Conservation (phyloP, 2,113 vertebrate species). For the Platanista minor region DNA sequence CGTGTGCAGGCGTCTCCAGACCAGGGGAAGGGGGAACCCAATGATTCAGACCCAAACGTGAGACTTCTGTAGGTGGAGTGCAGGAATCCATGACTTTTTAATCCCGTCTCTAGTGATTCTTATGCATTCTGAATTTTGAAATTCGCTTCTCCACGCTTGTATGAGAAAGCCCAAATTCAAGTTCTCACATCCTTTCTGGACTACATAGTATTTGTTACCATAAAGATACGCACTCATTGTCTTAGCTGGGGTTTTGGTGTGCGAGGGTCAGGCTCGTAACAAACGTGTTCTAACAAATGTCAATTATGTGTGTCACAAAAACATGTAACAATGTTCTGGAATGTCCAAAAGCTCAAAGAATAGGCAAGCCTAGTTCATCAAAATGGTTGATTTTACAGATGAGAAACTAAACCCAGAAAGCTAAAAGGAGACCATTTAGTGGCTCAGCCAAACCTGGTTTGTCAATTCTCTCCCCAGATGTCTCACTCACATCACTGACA, state of each 20-base stretch:
- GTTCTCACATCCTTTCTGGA: not conserved
- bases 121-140: not conserved
- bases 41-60: not conserved
- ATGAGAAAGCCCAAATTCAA: not conserved
- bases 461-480: not conserved
- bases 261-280: not conserved
- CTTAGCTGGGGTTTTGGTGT: not conserved
- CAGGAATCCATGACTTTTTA: not conserved
- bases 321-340: not conserved
- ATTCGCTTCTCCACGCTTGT: not conserved
- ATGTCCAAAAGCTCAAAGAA: not conserved
- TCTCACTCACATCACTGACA: not conserved
- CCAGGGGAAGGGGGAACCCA: not conserved
- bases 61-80: not conserved
- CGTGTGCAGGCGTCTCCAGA: not conserved
- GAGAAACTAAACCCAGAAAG: not conserved
- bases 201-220: not conserved
- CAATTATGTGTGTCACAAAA: not conserved
- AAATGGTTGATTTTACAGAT: not conserved
- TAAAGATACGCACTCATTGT: not conserved
- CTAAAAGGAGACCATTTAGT: not conserved
- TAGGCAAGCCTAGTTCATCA: not conserved
- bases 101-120: not conserved
- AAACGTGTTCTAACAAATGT: not conserved
- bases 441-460: not conserved